Evolutionary conservation across 2,888 invertebrate genomes (phyloP).

Genomic region (Leucozona laternaria): DNA sequence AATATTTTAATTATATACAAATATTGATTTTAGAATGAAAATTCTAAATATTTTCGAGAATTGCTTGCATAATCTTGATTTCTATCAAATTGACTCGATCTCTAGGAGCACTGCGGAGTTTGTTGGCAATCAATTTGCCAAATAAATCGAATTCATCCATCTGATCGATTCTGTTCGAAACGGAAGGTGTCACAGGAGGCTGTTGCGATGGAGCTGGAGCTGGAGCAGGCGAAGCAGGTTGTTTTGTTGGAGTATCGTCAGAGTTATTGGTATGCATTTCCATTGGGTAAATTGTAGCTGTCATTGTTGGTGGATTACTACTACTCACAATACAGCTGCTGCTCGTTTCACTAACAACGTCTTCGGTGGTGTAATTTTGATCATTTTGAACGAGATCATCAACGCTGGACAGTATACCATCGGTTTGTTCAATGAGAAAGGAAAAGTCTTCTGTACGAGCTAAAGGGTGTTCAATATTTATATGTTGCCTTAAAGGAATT

Average conservation of each 20-base stretch:
- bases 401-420: conserved; percentile 30
- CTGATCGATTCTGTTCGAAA: conserved; percentile 31
- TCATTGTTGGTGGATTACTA: conserved; percentile 37
- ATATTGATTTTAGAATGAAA: background rate
- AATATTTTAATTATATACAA: conserved; percentile 9
- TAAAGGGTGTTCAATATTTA: background rate
- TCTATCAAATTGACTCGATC: conserved; percentile 65
- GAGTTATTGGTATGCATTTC: conserved; percentile 13
- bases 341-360: conserved; percentile 40
- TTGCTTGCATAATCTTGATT: conserved; percentile 67
- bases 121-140: conserved; percentile 67
- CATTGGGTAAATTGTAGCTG: conserved; percentile 19
- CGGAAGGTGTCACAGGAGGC: background rate
- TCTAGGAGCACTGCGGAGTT: conserved; percentile 59
- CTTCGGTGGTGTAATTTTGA: conserved; percentile 55
- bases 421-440: conserved; percentile 57
- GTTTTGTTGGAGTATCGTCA: conserved; percentile 1
- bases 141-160: conserved; percentile 72
- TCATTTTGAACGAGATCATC: conserved; percentile 45
- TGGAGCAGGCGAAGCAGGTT: background rate
- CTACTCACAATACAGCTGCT: conserved; percentile 58
- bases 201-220: background rate
- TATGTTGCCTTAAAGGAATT: background rate
- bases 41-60: conserved; percentile 58
- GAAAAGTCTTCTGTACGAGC: conserved; percentile 52